phyloP scores from a whole-genome alignment of 2,113 vertebrate species.

The Semicossyphus pulcher region DNA sequence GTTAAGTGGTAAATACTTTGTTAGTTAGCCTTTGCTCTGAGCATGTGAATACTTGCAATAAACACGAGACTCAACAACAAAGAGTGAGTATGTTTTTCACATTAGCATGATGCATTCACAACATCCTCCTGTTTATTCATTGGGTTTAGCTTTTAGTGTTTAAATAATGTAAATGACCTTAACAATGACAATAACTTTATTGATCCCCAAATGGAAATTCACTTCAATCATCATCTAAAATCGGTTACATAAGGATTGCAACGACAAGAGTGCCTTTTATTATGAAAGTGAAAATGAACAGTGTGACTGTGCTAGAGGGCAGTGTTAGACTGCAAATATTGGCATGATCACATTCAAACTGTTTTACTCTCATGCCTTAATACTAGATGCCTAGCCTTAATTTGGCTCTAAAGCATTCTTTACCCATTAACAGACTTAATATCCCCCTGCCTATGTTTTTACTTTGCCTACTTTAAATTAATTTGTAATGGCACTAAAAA shows the following conservation, averaged over 20 bases:
- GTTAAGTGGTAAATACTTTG: not conserved
- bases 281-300: slow-evolving; percentile 11
- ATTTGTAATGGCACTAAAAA: too few species aligned
- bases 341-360: not conserved
- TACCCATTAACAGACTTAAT: too few species aligned
- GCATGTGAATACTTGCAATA: slow-evolving; percentile 35
- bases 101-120: not conserved
- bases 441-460: too few species aligned
- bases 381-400: not conserved
- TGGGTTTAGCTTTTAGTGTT: not conserved
- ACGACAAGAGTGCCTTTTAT: slow-evolving; percentile 53
- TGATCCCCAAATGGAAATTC: too few species aligned
- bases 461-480: too few species aligned
- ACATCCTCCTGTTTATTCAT: too few species aligned
- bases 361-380: slow-evolving; percentile 11
- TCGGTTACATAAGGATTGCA: too few species aligned
- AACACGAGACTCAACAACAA: slow-evolving; percentile 14
- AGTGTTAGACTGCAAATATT: slow-evolving; percentile 4
- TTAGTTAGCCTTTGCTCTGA: slow-evolving; percentile 25
- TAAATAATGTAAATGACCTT: not conserved
- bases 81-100: slow-evolving; percentile 22
- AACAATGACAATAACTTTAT: slow-evolving; percentile 2
- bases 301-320: not conserved
- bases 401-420: not conserved
- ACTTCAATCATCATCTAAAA: too few species aligned